Base-by-base conservation (phyloP, 2,113 vertebrate species). In the Typhlomys cinereus region DNA sequence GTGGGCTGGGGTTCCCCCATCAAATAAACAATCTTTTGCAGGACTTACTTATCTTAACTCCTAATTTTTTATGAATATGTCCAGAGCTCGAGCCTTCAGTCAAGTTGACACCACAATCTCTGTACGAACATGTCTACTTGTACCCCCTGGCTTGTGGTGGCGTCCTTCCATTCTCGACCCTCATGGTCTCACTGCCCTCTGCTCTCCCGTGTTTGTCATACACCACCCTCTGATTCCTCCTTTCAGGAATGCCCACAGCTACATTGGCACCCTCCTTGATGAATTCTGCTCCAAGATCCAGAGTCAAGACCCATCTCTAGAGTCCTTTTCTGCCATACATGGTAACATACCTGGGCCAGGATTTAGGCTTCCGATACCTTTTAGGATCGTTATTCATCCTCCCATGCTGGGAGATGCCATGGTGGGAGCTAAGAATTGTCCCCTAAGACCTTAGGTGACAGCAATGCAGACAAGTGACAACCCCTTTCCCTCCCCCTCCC, bases 71-170 rank as follows among this genome's bases (percentile, higher is more conserved):
- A n/a, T n/a, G n/a, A n/a, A n/a, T n/a, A n/a, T n/a, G n/a, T n/a
- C n/a, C n/a, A n/a, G n/a, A n/a, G n/a, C n/a, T n/a, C n/a, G n/a
- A n/a, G n/a, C n/a, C n/a, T n/a, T n/a, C n/a, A n/a, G n/a, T n/a
- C n/a, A n/a, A n/a, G n/a, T n/a, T n/a, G n/a, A n/a, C n/a, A n/a
- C n/a, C n/a, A n/a, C n/a, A n/a, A n/a, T n/a, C 25, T 57, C 52
- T 67, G 9, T 4, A 23, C 59, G 25, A 36, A 61, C 2, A 0
- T 29, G 27, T 39, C 27, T 70, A 23, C 34, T 7, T 1, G 11
- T 15, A n/a, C 14, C 39, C n/a, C 12, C 31, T 80, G 94, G 76
- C 52, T 66, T n/a, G 8, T 46, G 64, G 52, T 15, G 2, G 0
- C 0, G 0, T 52, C 1, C 3, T 64, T 36, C 12, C 9, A n/a